Percentiles rank a stretch among this genome's conserved stretches.
phyloP scores from a whole-genome alignment of 2,113 vertebrate genomes.

The Pelecanus crispus region DNA sequence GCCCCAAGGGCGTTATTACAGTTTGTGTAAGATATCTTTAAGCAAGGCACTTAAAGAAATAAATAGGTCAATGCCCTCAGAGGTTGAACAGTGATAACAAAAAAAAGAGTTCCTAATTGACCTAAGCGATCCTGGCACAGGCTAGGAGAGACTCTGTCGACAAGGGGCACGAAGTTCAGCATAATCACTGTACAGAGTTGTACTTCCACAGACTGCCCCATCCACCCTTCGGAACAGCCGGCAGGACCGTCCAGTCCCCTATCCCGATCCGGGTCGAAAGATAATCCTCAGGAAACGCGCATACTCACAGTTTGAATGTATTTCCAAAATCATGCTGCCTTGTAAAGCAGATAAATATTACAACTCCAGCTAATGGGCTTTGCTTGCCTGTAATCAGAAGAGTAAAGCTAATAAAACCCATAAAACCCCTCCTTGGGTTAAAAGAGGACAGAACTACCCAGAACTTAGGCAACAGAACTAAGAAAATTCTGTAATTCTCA shows the following conservation, averaged over 20 bases:
- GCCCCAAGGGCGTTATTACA: background rate
- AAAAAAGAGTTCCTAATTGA: background rate
- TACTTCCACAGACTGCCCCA: rapidly evolving
- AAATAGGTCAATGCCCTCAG: background rate
- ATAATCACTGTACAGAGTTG: rapidly evolving
- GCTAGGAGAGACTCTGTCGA: rapidly evolving
- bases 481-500: too few relatives aligned
- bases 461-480: background rate
- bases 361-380: background rate
- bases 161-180: background rate
- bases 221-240: rapidly evolving
- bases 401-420: background rate
- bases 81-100: background rate
- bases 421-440: too few relatives aligned
- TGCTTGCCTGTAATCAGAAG: background rate
- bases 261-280: rapidly evolving
- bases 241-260: background rate
- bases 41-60: background rate
- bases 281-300: background rate
- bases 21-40: background rate
- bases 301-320: too few relatives aligned
- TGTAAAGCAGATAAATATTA: background rate
- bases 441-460: background rate
- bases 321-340: background rate
- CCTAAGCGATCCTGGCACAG: background rate